Base-by-base conservation (phyloP, 2,888 invertebrate genomes). In the Melipona bicolor region DNA sequence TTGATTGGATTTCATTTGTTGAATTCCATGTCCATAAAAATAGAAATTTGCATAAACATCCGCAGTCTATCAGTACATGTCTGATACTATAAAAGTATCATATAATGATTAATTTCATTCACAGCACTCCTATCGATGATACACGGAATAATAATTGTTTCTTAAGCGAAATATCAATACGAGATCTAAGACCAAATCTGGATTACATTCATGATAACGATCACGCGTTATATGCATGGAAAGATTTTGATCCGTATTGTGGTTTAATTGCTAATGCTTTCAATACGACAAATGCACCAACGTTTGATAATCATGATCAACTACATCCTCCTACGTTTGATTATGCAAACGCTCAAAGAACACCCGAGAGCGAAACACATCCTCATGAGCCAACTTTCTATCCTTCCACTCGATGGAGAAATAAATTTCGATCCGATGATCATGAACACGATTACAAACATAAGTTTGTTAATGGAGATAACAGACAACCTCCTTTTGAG, bases 161-260 rank as follows among this genome's bases (percentile, higher is more conserved):
- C 61, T 95, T 98, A 75, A 97, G 97, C 1, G 97, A 98, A 91
- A 96, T 97, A 24, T 96, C 97, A 67, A 96, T 97, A 91, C 96
- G 97, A 90, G 98, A 97, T 92, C 95, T 97, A 0, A 96, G 97
- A 89, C 96, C 96, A 13, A 96, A 97, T 79, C 95, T 97, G 0
- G 97, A 98, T 92, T 98, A 97, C 89, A 95, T 96, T 0, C 96
- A 96, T 77, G 97, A 97, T 59, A 94, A 95, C 0, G 96, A 97
- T 80, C 96, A 96, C 88, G 96, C 97, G 96, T 94, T 97, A 49
- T 97, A 97, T 89, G 97, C 97, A 0, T 98, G 97, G 96, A 97
- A 97, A 91, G 96, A 97, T 67, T 96, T 97, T 88, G 97, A 97
- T 92, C 96, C 97, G 24, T 96, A 96, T 43, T 98, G 98, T 49